Conservation (phyloP, 2,797 vertebrate genomes). For the Rachycentron canadum region DNA sequence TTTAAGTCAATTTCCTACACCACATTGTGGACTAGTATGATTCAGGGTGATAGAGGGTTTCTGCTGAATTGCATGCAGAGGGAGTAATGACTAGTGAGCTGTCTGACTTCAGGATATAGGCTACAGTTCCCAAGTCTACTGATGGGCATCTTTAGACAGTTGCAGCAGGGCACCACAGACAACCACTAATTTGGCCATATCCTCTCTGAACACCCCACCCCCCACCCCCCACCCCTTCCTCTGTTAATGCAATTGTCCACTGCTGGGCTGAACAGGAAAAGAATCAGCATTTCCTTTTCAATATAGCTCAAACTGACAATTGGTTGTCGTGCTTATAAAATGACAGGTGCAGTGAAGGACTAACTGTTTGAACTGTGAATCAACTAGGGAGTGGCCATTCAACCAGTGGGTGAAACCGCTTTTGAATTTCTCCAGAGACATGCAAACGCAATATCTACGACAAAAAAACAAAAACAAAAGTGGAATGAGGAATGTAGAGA, state of each 20-base stretch:
- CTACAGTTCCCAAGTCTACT: slow-evolving; percentile 26
- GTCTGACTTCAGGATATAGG: slow-evolving; percentile 37
- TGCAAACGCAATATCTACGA: neutral
- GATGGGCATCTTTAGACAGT: slow-evolving; percentile 24
- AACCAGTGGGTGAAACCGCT: neutral
- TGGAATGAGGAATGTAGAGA: neutral
- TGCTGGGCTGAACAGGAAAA: slow-evolving; percentile 62
- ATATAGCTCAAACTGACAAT: slow-evolving; percentile 29
- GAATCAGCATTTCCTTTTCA: slow-evolving; percentile 59
- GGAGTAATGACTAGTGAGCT: neutral
- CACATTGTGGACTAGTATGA: neutral
- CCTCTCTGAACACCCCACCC: slow-evolving; percentile 34
- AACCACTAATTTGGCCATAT: slow-evolving; percentile 34
- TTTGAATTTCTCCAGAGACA: neutral
- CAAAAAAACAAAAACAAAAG: slow-evolving; percentile 29
- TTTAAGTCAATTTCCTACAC: neutral
- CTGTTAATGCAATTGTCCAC: slow-evolving; percentile 11
- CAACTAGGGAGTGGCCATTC: slow-evolving; percentile 21
- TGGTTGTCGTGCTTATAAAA: slow-evolving; percentile 22
- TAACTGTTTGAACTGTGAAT: slow-evolving; percentile 21
- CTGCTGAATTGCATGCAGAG: slow-evolving; percentile 11
- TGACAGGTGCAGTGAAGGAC: slow-evolving; percentile 25
- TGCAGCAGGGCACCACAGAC: slow-evolving; percentile 26
- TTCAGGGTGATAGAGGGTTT: slow-evolving; percentile 1
- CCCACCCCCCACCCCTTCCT: slow-evolving; percentile 44